phyloP scores from a whole-genome alignment of 2,888 invertebrate genomes.

The Drosophila longiperda region DNA sequence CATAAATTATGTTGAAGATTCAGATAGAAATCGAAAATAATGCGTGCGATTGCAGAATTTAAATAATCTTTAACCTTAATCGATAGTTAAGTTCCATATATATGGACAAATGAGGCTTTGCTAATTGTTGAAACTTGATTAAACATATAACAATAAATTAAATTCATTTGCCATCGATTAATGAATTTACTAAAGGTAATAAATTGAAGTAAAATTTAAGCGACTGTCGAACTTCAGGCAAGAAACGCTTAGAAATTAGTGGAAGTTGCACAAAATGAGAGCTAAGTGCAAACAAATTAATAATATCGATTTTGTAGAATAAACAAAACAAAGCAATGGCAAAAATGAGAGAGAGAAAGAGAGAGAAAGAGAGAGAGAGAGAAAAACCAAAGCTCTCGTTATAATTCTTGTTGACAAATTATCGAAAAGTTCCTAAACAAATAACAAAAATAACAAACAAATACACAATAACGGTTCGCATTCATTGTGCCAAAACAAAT shows the following conservation, averaged over 20 bases:
- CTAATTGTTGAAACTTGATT: not conserved
- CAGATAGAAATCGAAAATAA: not conserved
- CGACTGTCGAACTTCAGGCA: not conserved
- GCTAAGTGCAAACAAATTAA: not conserved
- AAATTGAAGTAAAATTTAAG: not conserved
- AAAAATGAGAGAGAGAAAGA: no score
- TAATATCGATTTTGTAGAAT: slow-evolving; percentile 9
- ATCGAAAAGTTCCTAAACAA: slow-evolving; percentile 65
- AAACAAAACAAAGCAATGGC: not conserved
- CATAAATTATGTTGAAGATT: slow-evolving; percentile 10
- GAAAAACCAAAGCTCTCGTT: not conserved
- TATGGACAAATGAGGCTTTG: not conserved
- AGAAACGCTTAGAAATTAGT: not conserved
- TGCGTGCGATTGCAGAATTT: not conserved
- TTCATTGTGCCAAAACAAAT: slow-evolving; percentile 56
- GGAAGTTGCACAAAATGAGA: not conserved
- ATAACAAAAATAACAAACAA: slow-evolving; percentile 30
- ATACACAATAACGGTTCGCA: not conserved
- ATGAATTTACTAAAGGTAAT: not conserved
- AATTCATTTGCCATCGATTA: not conserved
- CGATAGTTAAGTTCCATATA: not conserved
- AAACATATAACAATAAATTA: not conserved
- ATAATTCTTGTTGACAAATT: slow-evolving; percentile 67
- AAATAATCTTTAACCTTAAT: not conserved
- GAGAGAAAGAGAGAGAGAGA: no score